Conservation (phyloP, 1,140 invertebrate genomes). For the Parasteatoda tepidariorum region DNA sequence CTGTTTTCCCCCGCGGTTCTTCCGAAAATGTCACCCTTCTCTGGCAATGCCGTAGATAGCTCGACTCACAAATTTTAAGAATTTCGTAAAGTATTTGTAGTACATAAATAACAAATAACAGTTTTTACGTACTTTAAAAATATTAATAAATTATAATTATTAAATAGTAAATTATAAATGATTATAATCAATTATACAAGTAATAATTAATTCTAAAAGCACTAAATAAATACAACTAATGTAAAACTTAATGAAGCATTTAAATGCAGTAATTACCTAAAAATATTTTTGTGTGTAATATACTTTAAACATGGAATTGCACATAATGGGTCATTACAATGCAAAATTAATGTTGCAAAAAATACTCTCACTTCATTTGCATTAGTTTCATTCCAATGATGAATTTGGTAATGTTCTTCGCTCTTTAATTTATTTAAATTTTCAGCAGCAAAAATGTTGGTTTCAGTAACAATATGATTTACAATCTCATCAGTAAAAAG, state of each 20-base stretch:
- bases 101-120: constrained; percentile 18
- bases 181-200: not conserved
- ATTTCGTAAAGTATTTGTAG: constrained; percentile 12
- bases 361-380: constrained; percentile 14
- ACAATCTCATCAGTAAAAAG: constrained; percentile 5
- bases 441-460: not conserved
- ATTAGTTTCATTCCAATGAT: constrained; percentile 11
- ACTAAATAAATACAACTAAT: constrained; percentile 19
- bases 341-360: constrained; percentile 11
- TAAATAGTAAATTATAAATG: not conserved
- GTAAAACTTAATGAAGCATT: constrained; percentile 18
- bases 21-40: constrained; percentile 11
- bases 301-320: not conserved
- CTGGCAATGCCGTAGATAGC: constrained; percentile 13
- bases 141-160: too few species aligned
- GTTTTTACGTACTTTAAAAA: not conserved
- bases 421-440: constrained; percentile 5
- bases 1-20: constrained; percentile 9
- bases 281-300: not conserved
- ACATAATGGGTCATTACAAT: not conserved
- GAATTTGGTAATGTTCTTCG: constrained; percentile 1
- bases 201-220: not conserved
- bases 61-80: constrained; percentile 2
- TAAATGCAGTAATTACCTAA: constrained; percentile 20
- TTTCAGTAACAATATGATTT: constrained; percentile 13